Base-by-base conservation (phyloP, 2,888 invertebrate genomes). In the Habrosyne pyritoides region DNA sequence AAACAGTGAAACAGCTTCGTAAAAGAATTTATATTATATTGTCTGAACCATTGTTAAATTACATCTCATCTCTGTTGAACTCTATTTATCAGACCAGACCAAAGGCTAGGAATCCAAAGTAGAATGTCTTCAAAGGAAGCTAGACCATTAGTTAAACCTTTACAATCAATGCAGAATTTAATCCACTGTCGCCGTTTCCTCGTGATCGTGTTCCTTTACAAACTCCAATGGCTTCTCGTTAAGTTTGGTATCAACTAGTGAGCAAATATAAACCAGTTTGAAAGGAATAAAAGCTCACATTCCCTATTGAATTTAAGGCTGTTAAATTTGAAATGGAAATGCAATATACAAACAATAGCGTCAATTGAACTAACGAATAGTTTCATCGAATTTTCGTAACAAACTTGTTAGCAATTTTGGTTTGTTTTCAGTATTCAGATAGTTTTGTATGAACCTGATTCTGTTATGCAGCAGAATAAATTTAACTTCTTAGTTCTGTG, bases 21-120 rank as follows among this genome's bases (percentile, higher is more conserved):
- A n/a, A n/a, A n/a, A n/a, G n/a, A n/a, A n/a, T n/a, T n/a, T n/a
- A n/a, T n/a, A n/a, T n/a, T n/a, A n/a, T n/a, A n/a, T n/a, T n/a
- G n/a, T n/a, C n/a, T n/a, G n/a, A n/a, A n/a, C n/a, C n/a, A 59
- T 55, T 66, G 55, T 62, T 53, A 24, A 24, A 5, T 24, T 24
- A 24, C 24, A 24, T 5, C 3, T 24, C 24, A 5, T 5, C 24
- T 5, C 24, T 24, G 7, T 24, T 24, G 24, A 24, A 24, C 24
- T 24, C 24, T 5, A 24, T 24, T 24, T 24, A 24, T 24, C 7
- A 24, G n/a, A 33, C 10, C 33, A 33, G 12, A 33, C n/a, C 3
- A 33, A 33, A 33, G 10, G 3, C 2, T 12, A n/a, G 33, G 10
- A 28, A 28, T 3, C 12, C 2, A 33, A 33, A 10, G 10, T 12